These are phyloP conservation scores for Acanthosepion pharaonis DNA, from an alignment of 2,888 invertebrate species.

Conservation along the genomic window DNA sequence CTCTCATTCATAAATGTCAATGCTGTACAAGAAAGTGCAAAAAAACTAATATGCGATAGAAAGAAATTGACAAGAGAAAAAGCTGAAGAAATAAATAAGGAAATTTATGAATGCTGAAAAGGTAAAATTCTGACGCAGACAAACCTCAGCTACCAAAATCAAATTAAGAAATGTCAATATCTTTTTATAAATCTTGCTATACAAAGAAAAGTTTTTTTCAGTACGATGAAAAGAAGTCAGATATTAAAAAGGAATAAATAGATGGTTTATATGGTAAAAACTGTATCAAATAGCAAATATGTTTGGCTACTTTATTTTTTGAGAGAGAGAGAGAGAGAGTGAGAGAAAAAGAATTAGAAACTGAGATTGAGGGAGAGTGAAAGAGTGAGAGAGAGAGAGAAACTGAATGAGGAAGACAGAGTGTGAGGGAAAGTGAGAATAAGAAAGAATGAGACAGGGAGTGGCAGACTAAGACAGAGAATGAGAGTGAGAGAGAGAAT, in stretches of 20 bases:
- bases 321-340: not conserved
- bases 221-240: not conserved
- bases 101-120: not conserved
- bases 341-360: not conserved
- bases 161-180: slow-evolving; percentile 23
- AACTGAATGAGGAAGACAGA: too few relatives aligned
- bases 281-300: not conserved
- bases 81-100: not conserved
- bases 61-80: not conserved
- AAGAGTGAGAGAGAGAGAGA: too few relatives aligned
- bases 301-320: not conserved
- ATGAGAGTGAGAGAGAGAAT: too few relatives aligned
- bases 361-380: too few relatives aligned
- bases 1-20: too few relatives aligned
- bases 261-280: not conserved
- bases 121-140: not conserved
- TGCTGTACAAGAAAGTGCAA: too few relatives aligned
- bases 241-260: slow-evolving; percentile 7
- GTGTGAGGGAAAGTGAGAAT: too few relatives aligned
- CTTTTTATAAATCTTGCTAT: not conserved
- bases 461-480: too few relatives aligned
- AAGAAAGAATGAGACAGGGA: too few relatives aligned
- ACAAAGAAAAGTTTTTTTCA: not conserved
- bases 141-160: slow-evolving; percentile 6
- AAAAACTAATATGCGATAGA: too few relatives aligned